Evolutionary conservation across 2,888 invertebrate genomes (phyloP).

Genomic region (Ophion costatus): DNA sequence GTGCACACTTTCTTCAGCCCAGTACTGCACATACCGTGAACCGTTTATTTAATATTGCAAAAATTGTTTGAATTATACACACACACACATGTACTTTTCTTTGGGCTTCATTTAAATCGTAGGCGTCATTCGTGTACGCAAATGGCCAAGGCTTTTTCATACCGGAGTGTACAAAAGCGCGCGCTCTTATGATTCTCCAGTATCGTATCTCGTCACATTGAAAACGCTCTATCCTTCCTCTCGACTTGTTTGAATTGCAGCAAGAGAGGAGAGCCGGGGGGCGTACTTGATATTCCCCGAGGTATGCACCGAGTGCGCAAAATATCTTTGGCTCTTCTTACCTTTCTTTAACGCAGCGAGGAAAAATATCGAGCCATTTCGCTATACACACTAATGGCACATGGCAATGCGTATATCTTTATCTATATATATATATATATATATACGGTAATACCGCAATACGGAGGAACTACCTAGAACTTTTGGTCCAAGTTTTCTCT

Average conservation of each 20-base stretch:
- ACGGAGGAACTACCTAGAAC: neutral
- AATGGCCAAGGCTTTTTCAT: slow-evolving; percentile 10
- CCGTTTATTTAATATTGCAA: neutral
- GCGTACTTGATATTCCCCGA: slow-evolving; percentile 37
- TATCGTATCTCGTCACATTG: slow-evolving; percentile 12
- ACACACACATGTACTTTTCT: neutral
- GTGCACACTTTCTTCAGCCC: no score
- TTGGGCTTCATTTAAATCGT: neutral
- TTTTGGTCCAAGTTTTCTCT: slow-evolving; percentile 34
- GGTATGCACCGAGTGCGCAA: slow-evolving; percentile 1
- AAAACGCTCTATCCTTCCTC: slow-evolving; percentile 48
- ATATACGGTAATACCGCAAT: neutral
- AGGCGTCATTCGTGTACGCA: neutral
- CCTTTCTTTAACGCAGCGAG: slow-evolving; percentile 40
- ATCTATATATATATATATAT: neutral
- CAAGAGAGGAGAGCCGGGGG: slow-evolving; percentile 1
- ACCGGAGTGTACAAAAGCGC: neutral
- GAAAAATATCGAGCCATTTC: slow-evolving; percentile 46
- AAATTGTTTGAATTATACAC: neutral
- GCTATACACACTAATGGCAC: slow-evolving; percentile 25
- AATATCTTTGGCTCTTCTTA: slow-evolving; percentile 25
- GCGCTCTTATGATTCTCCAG: slow-evolving; percentile 22
- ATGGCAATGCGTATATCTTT: neutral
- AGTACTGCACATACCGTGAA: neutral
- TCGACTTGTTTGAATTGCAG: slow-evolving; percentile 37